Conservation (phyloP, 1,140 invertebrate genomes). For the Trachymyrmex septentrionalis region DNA sequence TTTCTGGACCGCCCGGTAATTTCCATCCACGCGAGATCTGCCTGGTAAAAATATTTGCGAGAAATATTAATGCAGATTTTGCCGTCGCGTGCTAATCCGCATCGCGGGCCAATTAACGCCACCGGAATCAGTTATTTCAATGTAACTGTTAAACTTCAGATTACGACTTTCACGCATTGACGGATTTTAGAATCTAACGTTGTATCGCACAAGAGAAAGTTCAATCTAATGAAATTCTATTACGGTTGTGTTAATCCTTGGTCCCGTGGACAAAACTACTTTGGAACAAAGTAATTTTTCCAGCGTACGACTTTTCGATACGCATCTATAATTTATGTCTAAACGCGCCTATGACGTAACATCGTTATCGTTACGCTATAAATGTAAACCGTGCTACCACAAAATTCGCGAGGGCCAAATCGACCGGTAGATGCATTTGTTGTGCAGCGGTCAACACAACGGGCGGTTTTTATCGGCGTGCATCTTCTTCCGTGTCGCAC, state of each 20-base stretch:
- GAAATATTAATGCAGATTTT: conserved; percentile 65
- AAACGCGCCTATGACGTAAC: conserved; percentile 50
- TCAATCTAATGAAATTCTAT: background rate
- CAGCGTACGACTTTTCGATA: background rate
- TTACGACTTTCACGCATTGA: background rate
- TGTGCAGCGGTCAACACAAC: conserved; percentile 39
- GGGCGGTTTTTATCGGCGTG: conserved; percentile 52
- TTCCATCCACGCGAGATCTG: conserved; percentile 39
- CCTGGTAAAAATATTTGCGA: conserved; percentile 61
- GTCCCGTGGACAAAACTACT: background rate
- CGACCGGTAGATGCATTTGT: conserved; percentile 56
- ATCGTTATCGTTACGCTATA: conserved; percentile 47
- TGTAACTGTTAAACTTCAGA: background rate
- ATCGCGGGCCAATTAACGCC: background rate
- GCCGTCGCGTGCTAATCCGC: conserved; percentile 16
- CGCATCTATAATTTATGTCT: conserved; percentile 12
- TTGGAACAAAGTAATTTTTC: background rate
- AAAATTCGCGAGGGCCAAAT: conserved; percentile 35
- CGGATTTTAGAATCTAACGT: background rate
- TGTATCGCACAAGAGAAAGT: conserved; percentile 1
- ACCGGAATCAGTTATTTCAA: background rate
- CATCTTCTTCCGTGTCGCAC: conserved; percentile 68
- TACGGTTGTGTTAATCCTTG: background rate
- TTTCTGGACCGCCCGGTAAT: conserved; percentile 59
- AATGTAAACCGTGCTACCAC: conserved; percentile 8